phyloP scores from a whole-genome alignment of 2,113 vertebrate species.

The Rhodinocichla rosea region DNA sequence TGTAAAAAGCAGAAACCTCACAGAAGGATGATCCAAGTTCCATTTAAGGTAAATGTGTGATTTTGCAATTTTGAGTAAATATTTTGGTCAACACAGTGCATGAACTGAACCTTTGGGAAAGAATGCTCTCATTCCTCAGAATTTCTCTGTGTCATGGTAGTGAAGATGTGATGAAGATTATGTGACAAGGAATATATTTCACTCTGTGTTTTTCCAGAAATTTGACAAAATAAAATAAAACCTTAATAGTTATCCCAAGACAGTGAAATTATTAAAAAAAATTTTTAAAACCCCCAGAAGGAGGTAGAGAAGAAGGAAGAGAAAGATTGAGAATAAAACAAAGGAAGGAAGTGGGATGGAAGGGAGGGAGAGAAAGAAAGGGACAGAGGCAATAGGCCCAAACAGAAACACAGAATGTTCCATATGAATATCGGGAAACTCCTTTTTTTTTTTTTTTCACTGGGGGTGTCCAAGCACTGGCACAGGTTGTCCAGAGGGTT shows the following conservation, averaged over 20 bases:
- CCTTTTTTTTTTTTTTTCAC: too few relatives aligned
- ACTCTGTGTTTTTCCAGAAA: neutral
- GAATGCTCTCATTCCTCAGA: neutral
- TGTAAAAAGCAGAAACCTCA: neutral
- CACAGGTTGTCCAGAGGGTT: neutral
- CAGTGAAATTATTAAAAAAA: neutral
- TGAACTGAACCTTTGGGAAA: neutral
- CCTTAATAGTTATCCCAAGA: neutral
- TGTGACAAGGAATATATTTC: neutral
- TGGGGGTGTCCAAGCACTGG: neutral
- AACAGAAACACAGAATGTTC: neutral
- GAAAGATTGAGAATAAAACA: neutral
- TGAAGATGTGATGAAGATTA: neutral
- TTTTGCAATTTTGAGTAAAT: neutral
- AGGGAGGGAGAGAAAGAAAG: neutral
- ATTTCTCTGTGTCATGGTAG: neutral
- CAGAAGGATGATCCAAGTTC: neutral
- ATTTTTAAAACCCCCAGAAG: too few relatives aligned
- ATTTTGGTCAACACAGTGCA: neutral
- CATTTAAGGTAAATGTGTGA: neutral
- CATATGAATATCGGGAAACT: neutral
- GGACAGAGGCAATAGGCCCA: neutral
- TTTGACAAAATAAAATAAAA: neutral
- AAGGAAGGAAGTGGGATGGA: rapidly evolving
- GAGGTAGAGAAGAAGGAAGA: neutral